A percentile compares a stretch with the other conserved stretches of the same genome.
phyloP scores from a whole-genome alignment of 2,113 vertebrate genomes.

The Irena cyanogastra region DNA sequence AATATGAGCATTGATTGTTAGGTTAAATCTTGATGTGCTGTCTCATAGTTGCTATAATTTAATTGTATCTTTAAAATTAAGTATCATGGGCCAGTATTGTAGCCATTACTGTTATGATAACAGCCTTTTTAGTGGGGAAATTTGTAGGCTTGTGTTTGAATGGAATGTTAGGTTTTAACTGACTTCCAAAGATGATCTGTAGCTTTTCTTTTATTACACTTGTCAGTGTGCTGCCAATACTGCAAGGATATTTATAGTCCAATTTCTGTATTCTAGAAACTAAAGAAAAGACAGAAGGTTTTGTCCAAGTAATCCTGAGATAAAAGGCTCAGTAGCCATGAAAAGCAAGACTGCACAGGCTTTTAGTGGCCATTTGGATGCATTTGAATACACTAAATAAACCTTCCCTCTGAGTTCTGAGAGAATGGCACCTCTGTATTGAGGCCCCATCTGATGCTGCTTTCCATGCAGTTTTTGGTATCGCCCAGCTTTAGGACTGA shows the following conservation, averaged over 20 bases:
- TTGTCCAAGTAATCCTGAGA: background rate
- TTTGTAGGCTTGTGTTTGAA: background rate
- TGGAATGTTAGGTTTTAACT: background rate
- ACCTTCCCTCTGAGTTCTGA: background rate
- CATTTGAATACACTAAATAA: background rate
- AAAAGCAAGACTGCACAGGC: background rate
- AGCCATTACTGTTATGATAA: background rate
- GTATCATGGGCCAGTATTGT: background rate
- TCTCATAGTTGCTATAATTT: background rate
- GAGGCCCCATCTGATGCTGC: background rate
- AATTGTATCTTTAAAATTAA: background rate
- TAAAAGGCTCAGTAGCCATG: background rate
- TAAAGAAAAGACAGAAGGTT: background rate
- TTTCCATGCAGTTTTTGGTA: background rate
- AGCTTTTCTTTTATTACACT: background rate
- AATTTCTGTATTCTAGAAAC: background rate
- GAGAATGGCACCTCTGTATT: background rate
- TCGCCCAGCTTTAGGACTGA: background rate
- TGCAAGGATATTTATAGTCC: background rate
- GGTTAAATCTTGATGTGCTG: background rate
- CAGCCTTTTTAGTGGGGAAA: background rate
- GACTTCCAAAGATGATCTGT: background rate
- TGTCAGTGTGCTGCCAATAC: background rate
- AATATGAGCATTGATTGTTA: background rate
- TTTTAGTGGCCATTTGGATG: background rate